Evolutionary conservation across 2,888 invertebrate species (phyloP), one percentile per base, ranked within the genome.

Genomic region (Drosophila fungiperda): DNA sequence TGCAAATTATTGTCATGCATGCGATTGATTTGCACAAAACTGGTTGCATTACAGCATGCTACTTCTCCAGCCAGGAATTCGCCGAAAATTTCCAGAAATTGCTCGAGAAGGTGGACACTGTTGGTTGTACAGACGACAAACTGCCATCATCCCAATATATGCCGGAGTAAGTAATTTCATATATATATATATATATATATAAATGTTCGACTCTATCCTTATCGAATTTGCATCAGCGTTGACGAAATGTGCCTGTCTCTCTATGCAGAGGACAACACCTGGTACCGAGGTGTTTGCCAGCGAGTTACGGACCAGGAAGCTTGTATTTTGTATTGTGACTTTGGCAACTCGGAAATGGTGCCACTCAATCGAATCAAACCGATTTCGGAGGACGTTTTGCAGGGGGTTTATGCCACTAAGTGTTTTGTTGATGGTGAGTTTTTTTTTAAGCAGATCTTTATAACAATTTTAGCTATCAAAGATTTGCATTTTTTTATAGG

Each of bases 201-300:
- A 1, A 40, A 35, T 59, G 26, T 32, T 23, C 33, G 12, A 36
- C 17, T 23, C 0, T 33, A 45, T 20, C 15, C 20, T 8, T 12
- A 15, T 23, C 8, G 1, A 4, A 23, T 5, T 11, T 45, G 15
- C 2, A 42, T 50, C 36, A 86, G 86, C 7, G 53, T 85, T 57
- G 73, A 74, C 1, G 86, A 86, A 72, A 5, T 84, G 40, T 87
- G 85, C 15, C n/a, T 80, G 45, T 50, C 71, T 1, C 29, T 72
- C 12, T 86, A 45, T 52, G 6, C 11, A 15, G 89, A 74, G 6
- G 86, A 86, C 36, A 49, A 69, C 5, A 8, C 12, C 3, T 89
- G 87, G 89, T 85, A 87, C 48, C 87, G 87, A 6, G 83, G 71
- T 11, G 67, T 78, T 40, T 87, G 89, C 40, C 33, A 45, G 2